These are phyloP conservation scores for Setophaga kirtlandii DNA, from an alignment of 2,113 vertebrate genomes.

Conservation along the genomic window DNA sequence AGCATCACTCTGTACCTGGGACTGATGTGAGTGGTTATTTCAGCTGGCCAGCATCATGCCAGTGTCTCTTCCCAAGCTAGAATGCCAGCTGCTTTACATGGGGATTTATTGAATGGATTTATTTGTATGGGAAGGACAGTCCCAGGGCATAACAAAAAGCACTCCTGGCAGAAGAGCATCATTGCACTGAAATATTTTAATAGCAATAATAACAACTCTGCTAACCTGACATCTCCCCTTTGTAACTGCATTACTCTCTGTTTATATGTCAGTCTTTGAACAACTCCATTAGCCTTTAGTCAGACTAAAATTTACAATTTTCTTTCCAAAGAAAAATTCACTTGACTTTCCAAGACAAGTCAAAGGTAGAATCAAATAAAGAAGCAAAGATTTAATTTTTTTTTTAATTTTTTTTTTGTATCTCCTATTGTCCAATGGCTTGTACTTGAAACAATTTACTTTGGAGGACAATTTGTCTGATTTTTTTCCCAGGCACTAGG, in stretches of 20 bases:
- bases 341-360: not conserved
- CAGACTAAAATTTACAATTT: not conserved
- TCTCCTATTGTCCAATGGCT: not conserved
- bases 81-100: not conserved
- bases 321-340: not conserved
- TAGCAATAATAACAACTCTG: not conserved
- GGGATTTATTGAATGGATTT: not conserved
- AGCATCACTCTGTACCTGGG: not conserved
- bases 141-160: not conserved
- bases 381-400: not conserved
- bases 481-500: not conserved
- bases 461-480: not conserved
- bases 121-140: not conserved
- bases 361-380: not conserved
- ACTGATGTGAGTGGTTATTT: not conserved
- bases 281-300: not conserved
- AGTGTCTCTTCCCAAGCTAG: not conserved
- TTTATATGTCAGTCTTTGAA: not conserved
- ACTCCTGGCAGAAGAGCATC: not conserved
- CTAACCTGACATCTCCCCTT: not conserved
- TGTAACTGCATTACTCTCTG: not conserved
- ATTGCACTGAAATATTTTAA: not conserved
- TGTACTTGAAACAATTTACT: not conserved
- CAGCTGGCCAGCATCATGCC: not conserved
- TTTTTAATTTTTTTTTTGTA: not conserved